Conservation (phyloP, 2,797 vertebrate species). For the Thalassophryne amazonica region DNA sequence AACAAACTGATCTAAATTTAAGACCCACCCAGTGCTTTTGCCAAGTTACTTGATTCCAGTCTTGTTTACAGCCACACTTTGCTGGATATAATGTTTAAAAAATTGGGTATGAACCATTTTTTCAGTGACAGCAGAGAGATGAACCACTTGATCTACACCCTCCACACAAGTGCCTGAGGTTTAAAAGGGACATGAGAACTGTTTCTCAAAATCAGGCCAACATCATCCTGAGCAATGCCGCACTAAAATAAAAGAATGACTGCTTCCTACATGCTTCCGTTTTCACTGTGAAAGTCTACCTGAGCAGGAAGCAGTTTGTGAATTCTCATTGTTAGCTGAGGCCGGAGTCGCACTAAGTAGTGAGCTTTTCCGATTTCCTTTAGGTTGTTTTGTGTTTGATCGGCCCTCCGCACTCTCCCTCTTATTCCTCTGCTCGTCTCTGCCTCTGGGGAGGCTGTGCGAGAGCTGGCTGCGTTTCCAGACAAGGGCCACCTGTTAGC, state of each 20-base stretch:
- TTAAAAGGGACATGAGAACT: constrained; percentile 13
- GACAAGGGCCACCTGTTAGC: constrained; percentile 54
- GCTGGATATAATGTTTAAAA: constrained; percentile 5
- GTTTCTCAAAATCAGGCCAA: constrained; percentile 42
- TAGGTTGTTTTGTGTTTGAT: constrained; percentile 32
- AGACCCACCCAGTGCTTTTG: not conserved
- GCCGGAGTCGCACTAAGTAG: constrained; percentile 29
- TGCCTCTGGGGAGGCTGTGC: constrained; percentile 13
- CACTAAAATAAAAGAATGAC: constrained; percentile 45
- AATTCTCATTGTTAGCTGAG: constrained; percentile 48
- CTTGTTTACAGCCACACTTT: not conserved
- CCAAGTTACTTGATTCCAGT: constrained; percentile 14
- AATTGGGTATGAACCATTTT: not conserved
- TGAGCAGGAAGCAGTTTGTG: constrained; percentile 51
- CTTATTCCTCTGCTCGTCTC: constrained; percentile 6
- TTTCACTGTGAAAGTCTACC: constrained; percentile 33
- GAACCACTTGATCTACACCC: not conserved
- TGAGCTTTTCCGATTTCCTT: constrained; percentile 42
- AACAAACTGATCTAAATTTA: too few relatives aligned
- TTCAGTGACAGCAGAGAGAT: constrained; percentile 7
- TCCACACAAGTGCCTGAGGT: not conserved
- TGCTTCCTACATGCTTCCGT: constrained; percentile 42
- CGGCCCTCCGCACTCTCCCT: constrained; percentile 11
- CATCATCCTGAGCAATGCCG: constrained; percentile 34
- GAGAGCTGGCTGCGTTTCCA: constrained; percentile 21